Conservation (phyloP, 2,797 vertebrate genomes). For the Leptoclinus maculatus region DNA sequence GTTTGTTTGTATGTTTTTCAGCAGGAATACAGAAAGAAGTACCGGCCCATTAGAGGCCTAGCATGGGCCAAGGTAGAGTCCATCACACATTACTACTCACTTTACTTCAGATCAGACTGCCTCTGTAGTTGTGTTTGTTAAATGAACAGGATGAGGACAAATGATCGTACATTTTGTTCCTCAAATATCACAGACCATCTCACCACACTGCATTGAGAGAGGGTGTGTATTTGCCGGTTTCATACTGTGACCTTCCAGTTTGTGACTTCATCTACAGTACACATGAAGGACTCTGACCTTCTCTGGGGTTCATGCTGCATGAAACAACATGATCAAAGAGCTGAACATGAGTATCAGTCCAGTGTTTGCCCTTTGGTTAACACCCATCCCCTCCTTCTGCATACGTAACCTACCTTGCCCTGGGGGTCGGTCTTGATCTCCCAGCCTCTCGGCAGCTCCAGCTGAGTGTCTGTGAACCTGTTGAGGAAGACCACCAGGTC, state of each 20-base stretch:
- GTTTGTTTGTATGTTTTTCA: neutral
- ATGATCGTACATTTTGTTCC: neutral
- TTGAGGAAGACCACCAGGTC: slow-evolving; percentile 98
- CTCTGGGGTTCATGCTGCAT: neutral
- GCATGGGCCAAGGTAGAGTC: too few species aligned
- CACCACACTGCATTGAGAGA: neutral
- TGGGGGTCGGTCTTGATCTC: slow-evolving; percentile 98
- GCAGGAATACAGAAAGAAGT: too few species aligned
- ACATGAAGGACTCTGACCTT: neutral
- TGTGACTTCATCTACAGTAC: neutral
- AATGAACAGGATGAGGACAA: neutral
- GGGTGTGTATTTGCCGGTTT: neutral
- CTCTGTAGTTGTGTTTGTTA: too few species aligned
- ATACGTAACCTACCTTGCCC: slow-evolving; percentile 88
- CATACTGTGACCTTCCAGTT: neutral
- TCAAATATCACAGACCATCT: neutral
- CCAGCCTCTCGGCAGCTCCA: slow-evolving; percentile 97
- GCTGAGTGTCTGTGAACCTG: slow-evolving; percentile 93
- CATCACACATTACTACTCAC: too few species aligned
- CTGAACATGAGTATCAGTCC: neutral
- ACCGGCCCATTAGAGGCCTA: too few species aligned
- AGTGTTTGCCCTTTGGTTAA: neutral
- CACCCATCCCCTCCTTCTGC: neutral
- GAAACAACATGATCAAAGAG: neutral
- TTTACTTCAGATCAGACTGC: too few species aligned